Base-by-base conservation (phyloP, 2,888 invertebrate species). In the Chamaedrilus cognettii region DNA sequence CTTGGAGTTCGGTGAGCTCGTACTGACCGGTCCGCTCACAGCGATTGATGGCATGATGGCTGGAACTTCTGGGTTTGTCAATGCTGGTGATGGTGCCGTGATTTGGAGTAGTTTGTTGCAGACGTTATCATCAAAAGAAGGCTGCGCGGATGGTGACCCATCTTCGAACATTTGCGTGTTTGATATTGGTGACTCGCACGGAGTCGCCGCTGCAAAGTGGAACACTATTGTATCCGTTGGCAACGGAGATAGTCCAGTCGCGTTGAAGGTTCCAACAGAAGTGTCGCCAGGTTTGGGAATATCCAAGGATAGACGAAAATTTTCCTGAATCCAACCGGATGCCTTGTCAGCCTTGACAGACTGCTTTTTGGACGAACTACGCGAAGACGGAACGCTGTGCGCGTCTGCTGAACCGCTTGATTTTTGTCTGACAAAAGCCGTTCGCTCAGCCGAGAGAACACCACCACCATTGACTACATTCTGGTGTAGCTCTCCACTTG, bases 161-260 rank as follows among this genome's bases (percentile, higher is more conserved):
- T 62, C 62, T 2, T 26, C 19, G 31, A 62, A 62, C 30, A 51
- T 26, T 11, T 50, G 62, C 11, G 62, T 15, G 42, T 28, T 49
- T 2, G 69, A 66, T 3, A 59, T 34, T n/a, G 68, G 70, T 23
- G 72, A 73, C 51, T 70, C 73, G 49, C 70, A 70, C 1, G 73
- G 73, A n/a, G 78, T 76, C 0, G 82, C 80, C 2, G 81, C 79
- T 55, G 80, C 82, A 70, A 82, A 82, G 68, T 80, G 79, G 30
- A 82, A 79, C 32, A 78, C 74, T 60, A 82, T 82, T 55, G 77
- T 57, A 11, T 67, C 62, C 2, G 62, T 50, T 23, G 30, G 62
- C 31, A 51, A 34, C 2, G 62, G 49, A 2, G 62, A 33, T 34
- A 33, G 32, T 15, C 7, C 32, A 11, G 58, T 32, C 15, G 58